Evolutionary conservation across 2,113 vertebrate genomes (phyloP).

Genomic region (Cavia porcellus): DNA sequence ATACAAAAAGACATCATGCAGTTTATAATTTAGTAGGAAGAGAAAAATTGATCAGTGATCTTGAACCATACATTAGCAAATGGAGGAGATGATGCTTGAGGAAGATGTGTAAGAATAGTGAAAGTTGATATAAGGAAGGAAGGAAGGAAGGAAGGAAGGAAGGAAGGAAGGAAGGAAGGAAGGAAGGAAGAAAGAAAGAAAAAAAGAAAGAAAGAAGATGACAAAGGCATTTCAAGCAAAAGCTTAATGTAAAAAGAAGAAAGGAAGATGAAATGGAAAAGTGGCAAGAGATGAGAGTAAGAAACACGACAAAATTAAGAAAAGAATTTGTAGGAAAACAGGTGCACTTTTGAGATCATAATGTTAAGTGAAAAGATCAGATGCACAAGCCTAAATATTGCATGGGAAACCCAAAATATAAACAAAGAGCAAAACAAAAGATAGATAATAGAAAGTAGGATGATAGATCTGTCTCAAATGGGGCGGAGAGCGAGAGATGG

Average conservation of each 20-base stretch:
- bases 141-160: too few species aligned
- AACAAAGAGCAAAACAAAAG: not conserved
- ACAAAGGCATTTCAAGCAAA: constrained; percentile 10
- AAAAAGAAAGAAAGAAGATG: not conserved
- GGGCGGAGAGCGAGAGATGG: not conserved
- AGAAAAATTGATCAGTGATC: not conserved
- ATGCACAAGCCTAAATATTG: not conserved
- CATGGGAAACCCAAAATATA: not conserved
- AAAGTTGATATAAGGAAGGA: not conserved
- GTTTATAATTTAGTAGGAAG: not conserved
- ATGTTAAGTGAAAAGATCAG: not conserved
- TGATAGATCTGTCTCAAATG: not conserved
- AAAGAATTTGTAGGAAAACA: not conserved
- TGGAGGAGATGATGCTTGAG: not conserved
- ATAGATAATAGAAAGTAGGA: not conserved
- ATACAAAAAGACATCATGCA: not conserved
- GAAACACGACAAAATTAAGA: not conserved
- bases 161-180: not conserved
- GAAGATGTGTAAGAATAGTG: not conserved
- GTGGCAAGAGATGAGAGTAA: not conserved
- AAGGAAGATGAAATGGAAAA: not conserved
- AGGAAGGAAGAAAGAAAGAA: not conserved
- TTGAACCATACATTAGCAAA: not conserved
- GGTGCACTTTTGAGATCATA: not conserved
- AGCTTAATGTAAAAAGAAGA: not conserved